Evolutionary conservation across 2,113 vertebrate genomes (phyloP).

Genomic region (Pollimyrus isidori): DNA sequence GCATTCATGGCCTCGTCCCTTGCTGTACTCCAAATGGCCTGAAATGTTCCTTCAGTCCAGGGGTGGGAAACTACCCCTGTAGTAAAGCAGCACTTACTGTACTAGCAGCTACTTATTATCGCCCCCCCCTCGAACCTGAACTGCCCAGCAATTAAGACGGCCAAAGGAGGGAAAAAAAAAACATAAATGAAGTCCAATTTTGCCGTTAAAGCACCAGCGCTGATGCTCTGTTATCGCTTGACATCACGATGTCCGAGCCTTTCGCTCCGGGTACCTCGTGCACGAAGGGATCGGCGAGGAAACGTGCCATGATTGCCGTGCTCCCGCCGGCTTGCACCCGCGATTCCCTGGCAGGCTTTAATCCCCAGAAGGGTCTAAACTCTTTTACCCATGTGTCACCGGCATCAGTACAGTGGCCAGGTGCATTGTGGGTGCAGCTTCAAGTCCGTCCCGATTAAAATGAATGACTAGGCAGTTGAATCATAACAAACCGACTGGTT

Average conservation of each 20-base stretch:
- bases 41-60: neutral
- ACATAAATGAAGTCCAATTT: neutral
- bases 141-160: neutral
- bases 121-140: neutral
- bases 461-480: neutral
- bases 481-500: neutral
- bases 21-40: neutral
- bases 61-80: neutral
- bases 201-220: neutral
- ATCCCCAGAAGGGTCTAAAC: neutral
- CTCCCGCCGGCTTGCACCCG: neutral
- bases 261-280: neutral
- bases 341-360: neutral
- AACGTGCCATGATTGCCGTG: neutral
- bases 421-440: neutral
- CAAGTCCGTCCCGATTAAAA: neutral
- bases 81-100: neutral
- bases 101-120: neutral
- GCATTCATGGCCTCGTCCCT: neutral
- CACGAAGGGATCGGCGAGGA: neutral
- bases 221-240: neutral
- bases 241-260: neutral
- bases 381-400: neutral
- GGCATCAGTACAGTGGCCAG: neutral
- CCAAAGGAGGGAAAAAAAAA: neutral